Conservation (phyloP, 2,888 invertebrate species). For the Tuberolachnus salignus region DNA sequence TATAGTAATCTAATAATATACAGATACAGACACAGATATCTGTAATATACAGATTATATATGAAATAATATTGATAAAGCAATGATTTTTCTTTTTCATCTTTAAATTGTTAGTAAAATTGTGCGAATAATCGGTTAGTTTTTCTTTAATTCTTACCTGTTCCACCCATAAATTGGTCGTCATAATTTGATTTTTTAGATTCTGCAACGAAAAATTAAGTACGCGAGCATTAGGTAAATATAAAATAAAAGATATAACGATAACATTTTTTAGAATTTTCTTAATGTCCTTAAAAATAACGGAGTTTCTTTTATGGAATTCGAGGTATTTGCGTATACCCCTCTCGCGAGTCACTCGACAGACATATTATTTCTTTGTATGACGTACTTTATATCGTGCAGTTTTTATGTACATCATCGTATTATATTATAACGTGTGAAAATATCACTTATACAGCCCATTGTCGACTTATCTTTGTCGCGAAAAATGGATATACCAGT, state of each 20-base stretch:
- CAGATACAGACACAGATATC: too few relatives aligned
- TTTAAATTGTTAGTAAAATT: too few relatives aligned
- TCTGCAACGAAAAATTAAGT: conserved; percentile 62
- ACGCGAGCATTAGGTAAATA: neutral
- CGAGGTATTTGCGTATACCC: neutral
- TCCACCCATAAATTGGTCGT: conserved; percentile 94
- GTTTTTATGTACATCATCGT: neutral
- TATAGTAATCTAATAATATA: too few relatives aligned
- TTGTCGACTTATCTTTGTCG: conserved; percentile 36
- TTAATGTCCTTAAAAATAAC: neutral
- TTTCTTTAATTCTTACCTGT: conserved; percentile 69
- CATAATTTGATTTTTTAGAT: conserved; percentile 92
- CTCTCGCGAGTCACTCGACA: neutral
- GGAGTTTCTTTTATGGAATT: neutral
- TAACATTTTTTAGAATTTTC: too few relatives aligned
- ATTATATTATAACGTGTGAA: conserved; percentile 2
- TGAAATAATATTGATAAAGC: too few relatives aligned
- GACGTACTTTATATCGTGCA: neutral
- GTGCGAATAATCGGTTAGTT: neutral
- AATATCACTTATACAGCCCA: conserved; percentile 14
- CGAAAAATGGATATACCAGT: neutral
- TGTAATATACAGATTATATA: too few relatives aligned
- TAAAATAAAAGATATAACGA: neutral
- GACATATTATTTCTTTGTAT: neutral
- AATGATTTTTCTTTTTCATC: too few relatives aligned